Percentiles rank a stretch among this genome's conserved stretches.
phyloP scores from a whole-genome alignment of 2,888 invertebrate species.

The Thumatha senex region DNA sequence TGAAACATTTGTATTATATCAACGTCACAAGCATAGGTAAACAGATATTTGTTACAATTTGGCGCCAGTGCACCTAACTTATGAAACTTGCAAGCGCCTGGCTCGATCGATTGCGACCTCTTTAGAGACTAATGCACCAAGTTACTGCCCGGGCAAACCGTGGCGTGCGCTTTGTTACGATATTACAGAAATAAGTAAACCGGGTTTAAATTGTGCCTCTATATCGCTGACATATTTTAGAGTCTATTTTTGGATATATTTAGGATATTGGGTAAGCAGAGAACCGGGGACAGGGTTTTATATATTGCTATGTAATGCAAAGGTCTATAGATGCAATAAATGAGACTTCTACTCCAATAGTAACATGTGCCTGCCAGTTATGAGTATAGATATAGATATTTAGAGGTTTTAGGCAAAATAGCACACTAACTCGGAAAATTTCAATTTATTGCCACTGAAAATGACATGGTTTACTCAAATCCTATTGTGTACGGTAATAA shows the following conservation, averaged over 20 bases:
- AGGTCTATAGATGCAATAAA: too few species aligned
- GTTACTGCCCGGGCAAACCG: slow-evolving; percentile 66
- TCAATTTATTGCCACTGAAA: too few species aligned
- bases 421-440: too few species aligned
- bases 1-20: slow-evolving; percentile 34
- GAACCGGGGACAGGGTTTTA: too few species aligned
- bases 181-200: slow-evolving; percentile 33
- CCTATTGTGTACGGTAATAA: too few species aligned
- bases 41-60: slow-evolving; percentile 56
- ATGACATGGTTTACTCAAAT: too few species aligned
- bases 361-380: too few species aligned
- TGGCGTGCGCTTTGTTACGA: slow-evolving; percentile 39
- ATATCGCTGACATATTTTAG: slow-evolving; percentile 17
- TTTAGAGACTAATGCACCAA: slow-evolving; percentile 79
- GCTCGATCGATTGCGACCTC: slow-evolving; percentile 77
- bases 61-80: slow-evolving; percentile 59
- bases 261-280: not conserved
- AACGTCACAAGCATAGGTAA: slow-evolving; percentile 32
- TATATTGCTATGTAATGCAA: too few species aligned
- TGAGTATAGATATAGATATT: too few species aligned
- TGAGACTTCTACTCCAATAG: too few species aligned
- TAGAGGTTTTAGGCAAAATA: too few species aligned
- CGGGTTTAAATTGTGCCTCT: slow-evolving; percentile 17
- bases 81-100: slow-evolving; percentile 55
- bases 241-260: slow-evolving; percentile 11